Percentiles rank a stretch among this genome's conserved stretches.
Evolutionary conservation across 2,797 vertebrate genomes (phyloP).

Genomic region (Zenarchopterus dispar): DNA sequence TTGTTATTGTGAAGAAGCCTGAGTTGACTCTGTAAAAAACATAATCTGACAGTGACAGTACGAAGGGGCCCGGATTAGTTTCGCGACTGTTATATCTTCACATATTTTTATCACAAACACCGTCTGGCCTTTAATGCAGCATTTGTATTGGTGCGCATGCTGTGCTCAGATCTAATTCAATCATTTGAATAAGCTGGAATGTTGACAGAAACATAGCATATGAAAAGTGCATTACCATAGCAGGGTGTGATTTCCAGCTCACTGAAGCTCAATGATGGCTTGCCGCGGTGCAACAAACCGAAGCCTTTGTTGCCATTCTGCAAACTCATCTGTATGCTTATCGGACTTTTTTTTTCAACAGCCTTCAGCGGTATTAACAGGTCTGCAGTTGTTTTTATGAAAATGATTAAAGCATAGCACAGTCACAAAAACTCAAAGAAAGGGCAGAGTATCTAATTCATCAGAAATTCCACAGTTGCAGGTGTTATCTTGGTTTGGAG

Average conservation of each 20-base stretch:
- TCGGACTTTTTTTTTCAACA: conserved; percentile 12
- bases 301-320: conserved; percentile 11
- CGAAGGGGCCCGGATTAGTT: conserved; percentile 22
- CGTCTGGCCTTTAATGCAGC: conserved; percentile 24
- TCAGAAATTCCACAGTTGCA: no score
- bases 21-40: conserved; percentile 27
- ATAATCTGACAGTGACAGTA: conserved; percentile 39
- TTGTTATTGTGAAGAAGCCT: conserved; percentile 40
- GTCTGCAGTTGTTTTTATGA: background rate
- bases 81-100: conserved; percentile 18
- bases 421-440: no score
- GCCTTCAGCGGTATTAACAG: conserved; percentile 3
- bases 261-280: conserved; percentile 29
- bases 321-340: conserved; percentile 16
- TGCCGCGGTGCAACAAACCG: conserved; percentile 7
- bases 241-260: conserved; percentile 45
- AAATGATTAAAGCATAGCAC: background rate
- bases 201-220: conserved; percentile 37
- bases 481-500: no score
- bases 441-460: no score
- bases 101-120: conserved; percentile 17
- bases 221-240: conserved; percentile 20
- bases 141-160: conserved; percentile 1
- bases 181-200: conserved; percentile 15
- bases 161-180: conserved; percentile 12